A percentile compares a stretch with the other conserved stretches of the same genome.
Evolutionary conservation across 2,797 vertebrate species (phyloP).

Genomic region (Eulemur albifrons): DNA sequence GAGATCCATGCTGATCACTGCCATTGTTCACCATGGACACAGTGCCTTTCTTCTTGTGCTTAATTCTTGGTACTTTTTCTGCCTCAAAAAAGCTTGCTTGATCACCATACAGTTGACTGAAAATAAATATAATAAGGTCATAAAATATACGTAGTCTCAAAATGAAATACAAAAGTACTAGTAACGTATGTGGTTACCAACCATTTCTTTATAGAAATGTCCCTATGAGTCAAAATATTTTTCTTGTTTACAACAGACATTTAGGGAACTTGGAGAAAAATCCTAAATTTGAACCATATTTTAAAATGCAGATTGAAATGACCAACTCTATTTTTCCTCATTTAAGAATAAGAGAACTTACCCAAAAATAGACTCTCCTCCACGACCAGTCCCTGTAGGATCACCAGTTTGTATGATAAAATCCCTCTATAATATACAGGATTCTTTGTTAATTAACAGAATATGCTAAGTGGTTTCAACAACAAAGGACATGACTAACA

Average conservation of each 20-base stretch:
- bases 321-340: constrained; percentile 8
- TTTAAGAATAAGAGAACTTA: constrained; percentile 77
- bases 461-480: constrained; percentile 1
- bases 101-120: constrained; percentile 95
- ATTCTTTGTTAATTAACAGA: neutral
- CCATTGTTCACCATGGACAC: constrained; percentile 99
- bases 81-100: constrained; percentile 95
- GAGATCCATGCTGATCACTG: constrained; percentile 94
- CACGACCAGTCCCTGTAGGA: constrained; percentile 94
- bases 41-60: constrained; percentile 95
- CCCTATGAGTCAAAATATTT: constrained; percentile 33
- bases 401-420: constrained; percentile 98
- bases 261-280: neutral
- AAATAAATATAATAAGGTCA: constrained; percentile 65
- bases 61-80: constrained; percentile 95
- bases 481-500: neutral
- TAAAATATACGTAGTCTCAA: constrained; percentile 23
- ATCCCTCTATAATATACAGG: constrained; percentile 88
- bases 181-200: neutral
- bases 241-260: neutral
- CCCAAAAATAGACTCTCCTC: constrained; percentile 96
- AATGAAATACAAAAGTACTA: neutral
- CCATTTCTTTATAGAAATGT: constrained; percentile 42
- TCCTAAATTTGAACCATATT: neutral
- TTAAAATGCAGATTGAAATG: constrained; percentile 21